A percentile compares a stretch with the other conserved stretches of the same genome.
Conservation (phyloP, 2,797 vertebrate genomes). For the Rhinella marina region DNA sequence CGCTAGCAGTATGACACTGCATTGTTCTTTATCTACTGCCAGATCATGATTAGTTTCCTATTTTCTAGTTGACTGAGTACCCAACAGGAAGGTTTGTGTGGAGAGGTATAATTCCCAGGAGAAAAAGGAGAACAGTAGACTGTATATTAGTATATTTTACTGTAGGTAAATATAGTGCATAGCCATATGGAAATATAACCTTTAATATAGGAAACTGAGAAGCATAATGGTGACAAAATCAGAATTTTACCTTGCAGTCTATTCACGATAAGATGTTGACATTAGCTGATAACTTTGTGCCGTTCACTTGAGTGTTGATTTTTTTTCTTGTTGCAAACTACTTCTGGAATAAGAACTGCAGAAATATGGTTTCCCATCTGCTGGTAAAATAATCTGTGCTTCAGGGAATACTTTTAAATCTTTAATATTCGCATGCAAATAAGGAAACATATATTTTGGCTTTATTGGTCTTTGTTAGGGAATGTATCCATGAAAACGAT, state of each 20-base stretch:
- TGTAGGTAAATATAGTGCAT: not conserved
- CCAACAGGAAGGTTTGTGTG: not conserved
- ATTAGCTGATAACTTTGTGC: not conserved
- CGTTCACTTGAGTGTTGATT: not conserved
- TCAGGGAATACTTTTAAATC: conserved; percentile 46
- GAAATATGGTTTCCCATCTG: conserved; percentile 51
- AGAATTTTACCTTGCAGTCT: not conserved
- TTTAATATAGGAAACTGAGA: not conserved
- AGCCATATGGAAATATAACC: not conserved
- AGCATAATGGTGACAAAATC: not conserved
- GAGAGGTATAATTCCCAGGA: not conserved
- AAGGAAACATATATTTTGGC: conserved; percentile 18
- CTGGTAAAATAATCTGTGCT: conserved; percentile 46
- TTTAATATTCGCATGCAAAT: conserved; percentile 53
- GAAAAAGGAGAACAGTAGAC: not conserved
- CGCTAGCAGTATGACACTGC: not conserved
- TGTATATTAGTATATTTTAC: not conserved
- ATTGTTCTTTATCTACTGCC: not conserved
- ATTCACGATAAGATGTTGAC: not conserved
- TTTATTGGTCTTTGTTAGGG: conserved; percentile 35
- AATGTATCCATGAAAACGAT: conserved; percentile 13
- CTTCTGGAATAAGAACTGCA: conserved; percentile 29
- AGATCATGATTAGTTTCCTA: conserved; percentile 6
- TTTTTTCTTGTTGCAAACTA: conserved; percentile 18
- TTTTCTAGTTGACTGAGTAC: not conserved